Percentiles rank a stretch among this genome's conserved stretches.
phyloP scores from a whole-genome alignment of 2,888 invertebrate genomes.

The Amphipyra tragopoginis region DNA sequence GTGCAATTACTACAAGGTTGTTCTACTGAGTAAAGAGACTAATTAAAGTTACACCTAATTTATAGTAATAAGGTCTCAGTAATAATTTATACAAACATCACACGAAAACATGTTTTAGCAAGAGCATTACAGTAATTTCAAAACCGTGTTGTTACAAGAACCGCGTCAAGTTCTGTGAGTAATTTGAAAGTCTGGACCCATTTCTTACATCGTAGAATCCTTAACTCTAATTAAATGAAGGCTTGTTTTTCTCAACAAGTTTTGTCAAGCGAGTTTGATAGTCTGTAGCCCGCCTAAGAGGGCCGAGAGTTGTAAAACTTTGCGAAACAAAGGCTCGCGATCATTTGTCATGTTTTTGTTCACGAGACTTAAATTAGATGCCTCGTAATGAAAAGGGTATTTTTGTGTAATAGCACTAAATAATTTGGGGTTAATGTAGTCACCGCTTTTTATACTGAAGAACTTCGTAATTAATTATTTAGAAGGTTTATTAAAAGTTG shows the following conservation, averaged over 20 bases:
- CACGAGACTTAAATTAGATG: conserved; percentile 60
- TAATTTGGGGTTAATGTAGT: conserved; percentile 62
- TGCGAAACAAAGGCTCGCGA: conserved; percentile 52
- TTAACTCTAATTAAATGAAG: conserved; percentile 59
- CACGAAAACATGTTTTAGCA: conserved; percentile 23
- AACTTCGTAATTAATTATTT: conserved; percentile 63
- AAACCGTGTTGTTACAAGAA: conserved; percentile 31
- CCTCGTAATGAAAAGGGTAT: conserved; percentile 58
- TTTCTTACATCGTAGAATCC: conserved; percentile 53
- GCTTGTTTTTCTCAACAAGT: conserved; percentile 60
- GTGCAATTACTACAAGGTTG: neutral
- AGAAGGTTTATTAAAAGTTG: conserved; percentile 57
- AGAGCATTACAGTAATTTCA: conserved; percentile 40
- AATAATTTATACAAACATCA: conserved; percentile 34
- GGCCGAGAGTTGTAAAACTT: conserved; percentile 56
- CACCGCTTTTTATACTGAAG: conserved; percentile 52
- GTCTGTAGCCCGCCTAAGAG: conserved; percentile 52
- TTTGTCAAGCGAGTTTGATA: conserved; percentile 58
- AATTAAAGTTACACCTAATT: conserved; percentile 30
- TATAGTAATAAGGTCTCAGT: conserved; percentile 19
- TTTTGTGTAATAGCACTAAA: conserved; percentile 62
- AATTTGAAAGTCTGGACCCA: conserved; percentile 45
- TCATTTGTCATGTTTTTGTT: conserved; percentile 66
- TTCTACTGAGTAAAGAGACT: conserved; percentile 1
- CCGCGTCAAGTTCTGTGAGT: conserved; percentile 34